phyloP scores from a whole-genome alignment of 2,888 invertebrate genomes.

The Gortyna flavago region DNA sequence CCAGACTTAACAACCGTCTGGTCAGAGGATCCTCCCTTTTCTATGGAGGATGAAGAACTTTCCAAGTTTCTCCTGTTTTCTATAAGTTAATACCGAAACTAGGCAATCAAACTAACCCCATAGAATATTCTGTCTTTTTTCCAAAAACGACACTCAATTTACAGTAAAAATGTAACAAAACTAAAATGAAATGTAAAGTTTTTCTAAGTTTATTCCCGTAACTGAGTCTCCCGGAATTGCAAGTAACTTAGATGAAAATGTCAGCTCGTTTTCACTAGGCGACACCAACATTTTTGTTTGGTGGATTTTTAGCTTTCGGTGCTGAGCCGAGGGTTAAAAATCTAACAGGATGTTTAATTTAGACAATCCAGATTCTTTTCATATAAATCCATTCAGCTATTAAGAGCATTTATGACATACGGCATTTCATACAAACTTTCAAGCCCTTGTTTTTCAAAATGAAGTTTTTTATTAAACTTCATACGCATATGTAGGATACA shows the following conservation, averaged over 20 bases:
- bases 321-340: neutral
- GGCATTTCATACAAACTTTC: no score
- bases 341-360: no score
- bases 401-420: no score
- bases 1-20: no score
- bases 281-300: neutral
- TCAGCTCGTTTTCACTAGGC: neutral
- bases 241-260: slow-evolving; percentile 28
- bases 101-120: neutral
- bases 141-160: neutral
- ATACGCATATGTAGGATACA: no score
- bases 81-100: neutral
- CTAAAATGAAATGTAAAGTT: neutral
- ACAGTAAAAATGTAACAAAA: neutral
- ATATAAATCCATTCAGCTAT: no score
- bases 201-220: slow-evolving; percentile 1
- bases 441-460: no score
- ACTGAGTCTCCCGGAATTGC: slow-evolving; percentile 17
- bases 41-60: no score
- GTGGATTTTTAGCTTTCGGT: neutral
- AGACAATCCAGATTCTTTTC: no score
- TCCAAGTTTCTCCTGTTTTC: no score
- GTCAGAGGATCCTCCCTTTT: no score
- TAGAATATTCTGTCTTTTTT: neutral
- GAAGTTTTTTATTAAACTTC: no score